Conservation (phyloP, 2,888 invertebrate species). For the Apodemia mormo region DNA sequence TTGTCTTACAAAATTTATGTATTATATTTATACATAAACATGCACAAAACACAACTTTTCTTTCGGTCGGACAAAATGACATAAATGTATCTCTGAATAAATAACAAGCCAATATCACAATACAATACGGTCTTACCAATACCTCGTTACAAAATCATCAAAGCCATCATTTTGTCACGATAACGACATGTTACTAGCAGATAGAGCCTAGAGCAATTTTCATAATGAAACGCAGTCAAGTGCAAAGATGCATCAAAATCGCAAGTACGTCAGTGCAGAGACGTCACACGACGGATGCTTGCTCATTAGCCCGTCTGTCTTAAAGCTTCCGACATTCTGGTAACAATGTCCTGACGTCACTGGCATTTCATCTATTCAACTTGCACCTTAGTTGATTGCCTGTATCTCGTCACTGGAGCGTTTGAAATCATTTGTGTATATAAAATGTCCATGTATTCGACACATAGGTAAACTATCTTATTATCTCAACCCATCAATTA, state of each 20-base stretch:
- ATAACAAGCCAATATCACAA: conserved; percentile 3
- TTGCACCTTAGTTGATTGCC: conserved; percentile 2
- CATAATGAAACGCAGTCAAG: conserved; percentile 15
- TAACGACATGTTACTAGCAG: background rate
- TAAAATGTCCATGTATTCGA: too few relatives aligned
- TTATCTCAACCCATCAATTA: too few relatives aligned
- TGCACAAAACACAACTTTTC: too few relatives aligned
- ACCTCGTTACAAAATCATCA: conserved; percentile 13
- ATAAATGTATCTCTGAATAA: background rate
- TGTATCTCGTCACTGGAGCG: conserved; percentile 1
- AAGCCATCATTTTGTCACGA: background rate
- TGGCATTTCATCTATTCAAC: conserved; percentile 26
- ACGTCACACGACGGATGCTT: conserved; percentile 59
- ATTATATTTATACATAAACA: too few relatives aligned
- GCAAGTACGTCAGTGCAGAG: conserved; percentile 46
- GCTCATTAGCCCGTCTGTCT: conserved; percentile 62
- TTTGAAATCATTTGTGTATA: background rate
- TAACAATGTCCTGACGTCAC: conserved; percentile 39
- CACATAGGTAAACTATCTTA: too few relatives aligned
- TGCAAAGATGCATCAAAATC: conserved; percentile 26
- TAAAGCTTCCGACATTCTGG: conserved; percentile 55
- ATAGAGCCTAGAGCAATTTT: conserved; percentile 1
- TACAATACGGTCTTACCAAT: background rate
- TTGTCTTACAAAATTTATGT: too few relatives aligned
- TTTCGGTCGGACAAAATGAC: too few relatives aligned